phyloP scores from a whole-genome alignment of 1,140 invertebrate genomes.

The Hylyphantes graminicola region DNA sequence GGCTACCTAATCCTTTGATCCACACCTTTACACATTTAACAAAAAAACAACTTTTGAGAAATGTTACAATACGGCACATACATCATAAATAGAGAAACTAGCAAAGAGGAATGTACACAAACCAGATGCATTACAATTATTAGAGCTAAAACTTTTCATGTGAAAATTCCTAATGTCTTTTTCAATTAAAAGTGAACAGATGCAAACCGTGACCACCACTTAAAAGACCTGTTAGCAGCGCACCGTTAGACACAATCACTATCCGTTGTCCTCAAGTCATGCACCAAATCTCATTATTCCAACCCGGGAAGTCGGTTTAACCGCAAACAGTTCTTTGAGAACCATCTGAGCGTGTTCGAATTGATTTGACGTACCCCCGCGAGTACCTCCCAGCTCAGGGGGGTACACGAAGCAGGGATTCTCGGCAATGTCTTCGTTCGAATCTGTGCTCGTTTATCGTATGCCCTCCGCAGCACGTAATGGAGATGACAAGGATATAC shows the following conservation, averaged over 20 bases:
- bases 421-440: neutral
- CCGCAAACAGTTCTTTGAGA: slow-evolving; percentile 47
- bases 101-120: no score
- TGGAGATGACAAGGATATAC: no score
- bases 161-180: no score
- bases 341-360: slow-evolving; percentile 13
- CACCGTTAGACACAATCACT: neutral
- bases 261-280: slow-evolving; percentile 1
- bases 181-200: no score
- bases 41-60: no score
- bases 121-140: no score
- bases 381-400: neutral
- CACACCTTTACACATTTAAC: no score
- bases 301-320: neutral
- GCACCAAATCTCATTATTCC: slow-evolving; percentile 34
- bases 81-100: no score
- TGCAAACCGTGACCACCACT: neutral
- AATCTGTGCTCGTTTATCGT: slow-evolving; percentile 14
- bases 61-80: no score
- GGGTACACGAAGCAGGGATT: neutral
- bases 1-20: no score
- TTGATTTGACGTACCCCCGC: slow-evolving; percentile 39
- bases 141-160: no score
- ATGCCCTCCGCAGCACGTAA: neutral
- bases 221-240: slow-evolving; percentile 7